Conservation (phyloP, 2,113 vertebrate species). For the Gadus chalcogrammus region DNA sequence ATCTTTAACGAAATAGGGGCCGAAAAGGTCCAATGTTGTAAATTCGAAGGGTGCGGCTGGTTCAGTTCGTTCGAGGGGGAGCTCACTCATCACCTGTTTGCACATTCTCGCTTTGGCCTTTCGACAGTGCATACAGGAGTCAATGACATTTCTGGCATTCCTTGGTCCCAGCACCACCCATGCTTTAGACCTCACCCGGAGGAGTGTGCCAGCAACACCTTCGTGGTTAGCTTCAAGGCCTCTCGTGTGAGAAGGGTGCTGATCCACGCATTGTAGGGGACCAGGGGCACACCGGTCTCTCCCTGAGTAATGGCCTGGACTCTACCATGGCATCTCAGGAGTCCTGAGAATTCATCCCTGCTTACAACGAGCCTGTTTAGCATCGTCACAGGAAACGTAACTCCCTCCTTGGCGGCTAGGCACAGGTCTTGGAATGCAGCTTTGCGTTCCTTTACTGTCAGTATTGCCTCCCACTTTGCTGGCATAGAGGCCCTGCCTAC, state of each 20-base stretch:
- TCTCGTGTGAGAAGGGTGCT: not conserved
- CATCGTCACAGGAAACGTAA: conserved; percentile 2
- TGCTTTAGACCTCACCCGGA: conserved; percentile 4
- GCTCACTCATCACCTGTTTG: conserved; percentile 15
- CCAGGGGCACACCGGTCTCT: not conserved
- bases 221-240: not conserved
- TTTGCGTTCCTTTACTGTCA: not conserved
- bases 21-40: conserved; percentile 3
- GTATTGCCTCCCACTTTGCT: not conserved
- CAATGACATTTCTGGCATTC: not conserved
- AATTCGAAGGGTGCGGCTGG: conserved; percentile 4
- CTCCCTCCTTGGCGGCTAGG: not conserved
- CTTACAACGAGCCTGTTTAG: not conserved
- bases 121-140: conserved; percentile 1
- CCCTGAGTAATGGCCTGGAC: not conserved
- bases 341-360: not conserved
- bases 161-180: conserved; percentile 5
- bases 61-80: not conserved
- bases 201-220: conserved; percentile 7
- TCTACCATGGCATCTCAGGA: not conserved
- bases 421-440: conserved; percentile 6
- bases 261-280: conserved; percentile 2
- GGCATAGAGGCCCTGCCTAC: not conserved
- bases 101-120: not conserved
- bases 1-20: conserved; percentile 1